Percentiles rank a stretch among this genome's conserved stretches.
Evolutionary conservation across 2,797 vertebrate genomes (phyloP).

Genomic region (Xenentodon cancila): DNA sequence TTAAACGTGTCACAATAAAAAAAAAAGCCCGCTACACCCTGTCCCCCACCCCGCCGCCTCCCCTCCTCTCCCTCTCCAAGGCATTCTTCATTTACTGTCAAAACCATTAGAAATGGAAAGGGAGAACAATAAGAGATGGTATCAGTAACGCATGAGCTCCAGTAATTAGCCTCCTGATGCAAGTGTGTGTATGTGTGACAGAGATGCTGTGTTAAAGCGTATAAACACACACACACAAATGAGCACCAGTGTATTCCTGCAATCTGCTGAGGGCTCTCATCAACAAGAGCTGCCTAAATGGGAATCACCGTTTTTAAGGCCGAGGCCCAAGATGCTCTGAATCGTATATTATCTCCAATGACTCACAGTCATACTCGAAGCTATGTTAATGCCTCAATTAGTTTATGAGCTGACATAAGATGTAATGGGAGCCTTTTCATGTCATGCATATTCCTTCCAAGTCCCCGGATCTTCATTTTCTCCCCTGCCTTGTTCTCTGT

Average conservation of each 20-base stretch:
- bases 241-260: conserved; percentile 44
- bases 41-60: too few species aligned
- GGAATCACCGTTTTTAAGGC: conserved; percentile 55
- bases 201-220: conserved; percentile 48
- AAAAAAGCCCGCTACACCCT: conserved; percentile 2
- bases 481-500: conserved; percentile 44
- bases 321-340: conserved; percentile 57
- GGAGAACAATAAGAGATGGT: conserved; percentile 78
- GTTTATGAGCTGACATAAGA: conserved; percentile 67
- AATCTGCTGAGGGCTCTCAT: conserved; percentile 63
- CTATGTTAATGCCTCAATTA: conserved; percentile 73
- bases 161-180: conserved; percentile 81
- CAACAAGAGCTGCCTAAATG: conserved; percentile 59
- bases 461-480: conserved; percentile 57
- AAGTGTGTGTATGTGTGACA: conserved; percentile 53
- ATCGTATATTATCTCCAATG: conserved; percentile 64
- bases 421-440: conserved; percentile 65
- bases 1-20: conserved; percentile 79
- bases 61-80: conserved; percentile 56
- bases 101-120: conserved; percentile 81
- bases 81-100: conserved; percentile 83
- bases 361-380: conserved; percentile 64
- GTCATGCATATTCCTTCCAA: conserved; percentile 62
- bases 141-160: conserved; percentile 81
- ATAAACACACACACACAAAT: conserved; percentile 34